A percentile compares a stretch with the other conserved stretches of the same genome.
Conservation (phyloP, 2,888 invertebrate species). For the Ditylenchus weischeri region DNA sequence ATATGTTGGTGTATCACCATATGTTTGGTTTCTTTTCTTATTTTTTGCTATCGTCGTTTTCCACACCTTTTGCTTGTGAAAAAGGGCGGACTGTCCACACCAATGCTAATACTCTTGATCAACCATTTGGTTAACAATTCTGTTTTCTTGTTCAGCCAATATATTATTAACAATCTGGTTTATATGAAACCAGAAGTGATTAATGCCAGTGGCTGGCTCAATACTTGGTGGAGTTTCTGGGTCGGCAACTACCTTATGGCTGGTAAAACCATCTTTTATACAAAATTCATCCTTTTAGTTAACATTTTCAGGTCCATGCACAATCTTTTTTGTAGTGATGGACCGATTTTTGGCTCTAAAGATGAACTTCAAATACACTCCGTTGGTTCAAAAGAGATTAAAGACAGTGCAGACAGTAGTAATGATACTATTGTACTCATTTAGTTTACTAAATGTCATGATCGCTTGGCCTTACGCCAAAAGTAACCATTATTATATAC, state of each 20-base stretch:
- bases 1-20: background rate
- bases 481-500: background rate
- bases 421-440: background rate
- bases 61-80: background rate
- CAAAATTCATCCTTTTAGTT: too few relatives aligned
- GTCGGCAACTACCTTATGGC: background rate
- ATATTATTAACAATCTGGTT: conserved; percentile 3
- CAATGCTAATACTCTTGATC: background rate
- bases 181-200: background rate
- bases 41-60: conserved; percentile 1
- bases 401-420: background rate
- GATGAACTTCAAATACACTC: background rate
- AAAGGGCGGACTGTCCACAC: background rate
- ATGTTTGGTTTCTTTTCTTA: background rate
- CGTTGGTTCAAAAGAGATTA: background rate
- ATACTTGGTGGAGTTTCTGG: conserved; percentile 6
- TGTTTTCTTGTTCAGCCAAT: conserved; percentile 3
- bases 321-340: background rate
- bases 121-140: conserved; percentile 1
- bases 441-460: background rate
- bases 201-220: background rate
- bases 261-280: background rate
- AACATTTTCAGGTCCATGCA: background rate
- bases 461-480: conserved; percentile 1
- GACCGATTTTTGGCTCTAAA: conserved; percentile 1